Base-by-base conservation (phyloP, 2,113 vertebrate genomes). In the Hippocampus mohnikei region DNA sequence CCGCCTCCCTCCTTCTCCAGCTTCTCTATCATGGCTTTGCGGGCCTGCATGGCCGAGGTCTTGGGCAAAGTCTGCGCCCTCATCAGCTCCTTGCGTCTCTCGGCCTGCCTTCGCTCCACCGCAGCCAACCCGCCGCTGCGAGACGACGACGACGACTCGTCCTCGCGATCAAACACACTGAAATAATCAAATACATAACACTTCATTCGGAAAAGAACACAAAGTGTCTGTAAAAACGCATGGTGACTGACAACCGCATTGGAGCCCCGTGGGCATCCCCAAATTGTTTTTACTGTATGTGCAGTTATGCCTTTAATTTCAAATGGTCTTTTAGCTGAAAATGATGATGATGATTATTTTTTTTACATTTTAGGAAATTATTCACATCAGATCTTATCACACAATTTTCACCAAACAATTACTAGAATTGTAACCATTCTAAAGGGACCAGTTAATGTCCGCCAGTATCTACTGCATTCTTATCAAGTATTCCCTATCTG, bases 21-120 rank as follows among this genome's bases (percentile, higher is more conserved):
- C 85, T 95, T 97, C 88, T 99, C 96, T 2, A 98, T 95, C 95
- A 99, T 97, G 85, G 96, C 95, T 81, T 94, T 97, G 72, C 96
- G 95, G 3, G 97, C 93, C 89, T 96, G 95, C 0, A 93, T 93
- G 52, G 95, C 88, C 0, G 96, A 96, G 2, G 94, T 94, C 85
- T 97, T 98, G 20, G 96, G 96, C 70, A 98, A 75, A 33, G 93
- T 95, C 88, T 98, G 97, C 0, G 95, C 93, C 77, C 95, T 95
- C 95, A 95, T 94, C 87, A 98, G 76, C 81, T 98, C 97, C 81
- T 95, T 96, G 84, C 94, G 95, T 65, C 90, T 93, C 91, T 98
- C 96, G 0, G 93, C 94, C 83, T 97, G 95, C 80, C 92, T 92
- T 64, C 94, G 91, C 76, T 98, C 96, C 20, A 94, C 72, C 0